A percentile compares a stretch with the other conserved stretches of the same genome.
Conservation (phyloP, 1,140 invertebrate species). For the Spodoptera litura region DNA sequence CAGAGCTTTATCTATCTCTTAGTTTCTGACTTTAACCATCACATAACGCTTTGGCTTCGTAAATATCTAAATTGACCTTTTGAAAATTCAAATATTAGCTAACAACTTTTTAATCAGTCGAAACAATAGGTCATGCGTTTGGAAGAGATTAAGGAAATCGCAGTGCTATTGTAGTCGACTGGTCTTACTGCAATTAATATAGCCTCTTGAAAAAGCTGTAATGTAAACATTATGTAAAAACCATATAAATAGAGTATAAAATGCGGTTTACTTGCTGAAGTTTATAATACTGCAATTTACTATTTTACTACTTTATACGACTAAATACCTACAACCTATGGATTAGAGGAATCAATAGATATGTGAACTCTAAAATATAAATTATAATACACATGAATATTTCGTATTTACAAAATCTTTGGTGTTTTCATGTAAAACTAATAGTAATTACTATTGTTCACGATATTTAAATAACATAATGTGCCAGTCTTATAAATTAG, state of each 20-base stretch:
- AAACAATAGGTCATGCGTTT: no score
- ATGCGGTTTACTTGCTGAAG: not conserved
- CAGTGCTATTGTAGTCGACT: no score
- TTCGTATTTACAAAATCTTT: constrained; percentile 51
- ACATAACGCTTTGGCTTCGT: no score
- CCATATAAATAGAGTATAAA: not conserved
- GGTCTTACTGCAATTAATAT: no score
- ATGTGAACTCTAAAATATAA: constrained; percentile 29
- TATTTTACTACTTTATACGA: constrained; percentile 31
- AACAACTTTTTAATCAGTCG: no score
- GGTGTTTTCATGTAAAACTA: constrained; percentile 49
- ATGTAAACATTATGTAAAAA: no score
- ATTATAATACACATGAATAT: constrained; percentile 37
- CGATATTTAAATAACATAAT: constrained; percentile 38
- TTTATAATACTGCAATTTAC: constrained; percentile 34
- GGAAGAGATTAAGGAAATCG: no score
- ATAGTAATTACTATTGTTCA: constrained; percentile 33
- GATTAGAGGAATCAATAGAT: constrained; percentile 13
- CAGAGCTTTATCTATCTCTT: no score
- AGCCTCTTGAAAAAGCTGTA: no score
- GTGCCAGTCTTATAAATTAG: constrained; percentile 49
- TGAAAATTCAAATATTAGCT: no score
- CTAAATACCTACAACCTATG: constrained; percentile 17
- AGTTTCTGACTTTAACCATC: no score
- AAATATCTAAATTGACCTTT: no score